Evolutionary conservation across 2,113 vertebrate species (phyloP), one percentile per base, ranked within the genome.

Genomic region (Plecturocebus donacophilus): DNA sequence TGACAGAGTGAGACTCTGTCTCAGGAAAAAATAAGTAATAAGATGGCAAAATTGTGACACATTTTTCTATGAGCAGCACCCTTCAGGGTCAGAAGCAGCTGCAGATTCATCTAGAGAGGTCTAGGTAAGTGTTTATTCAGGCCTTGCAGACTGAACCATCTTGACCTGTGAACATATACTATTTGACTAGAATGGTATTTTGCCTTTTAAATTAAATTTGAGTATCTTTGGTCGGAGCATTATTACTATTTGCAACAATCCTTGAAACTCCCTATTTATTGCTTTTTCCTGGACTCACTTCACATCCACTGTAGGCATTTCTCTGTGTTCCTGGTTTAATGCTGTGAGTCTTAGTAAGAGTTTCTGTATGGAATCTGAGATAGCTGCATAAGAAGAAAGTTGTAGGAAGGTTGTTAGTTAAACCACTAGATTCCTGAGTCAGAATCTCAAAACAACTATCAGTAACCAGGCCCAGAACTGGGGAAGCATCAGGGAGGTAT

Each of bases 101-200:
- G 20, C 21, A 81, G 21, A 76, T 70, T 64, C 54, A 61, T 9
- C 56, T 87, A 20, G 54, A 81, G 47, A 58, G 19, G 25, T 16
- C 61, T 70, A 20, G 35, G 61, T 8, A 76, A 85, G 23, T 73
- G 13, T 89, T 91, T 52, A 49, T 76, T 23, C 16, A 19, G 47
- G 68, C 3, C 17, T 5, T 75, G 3, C 11, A 95, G 3, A 66
- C 13, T 7, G 9, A 68, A 19, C 11, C 23, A 0, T 1, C 27
- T 35, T n/a, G 35, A 23, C 13, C 9, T 45, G 8, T 0, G 10
- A 61, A 56, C 1, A 2, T n/a, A 23, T 0, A 23, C 45, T 64
- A 8, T 82, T 89, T 77, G 19, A 40, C 30, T 85, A 20, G 17
- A 56, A 68, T 49, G 38, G 1, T 16, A 4, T 42, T 94, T 87